A percentile compares a stretch with the other conserved stretches of the same genome.
Evolutionary conservation across 2,888 invertebrate genomes (phyloP).

Genomic region (Erpobdella octoculata): DNA sequence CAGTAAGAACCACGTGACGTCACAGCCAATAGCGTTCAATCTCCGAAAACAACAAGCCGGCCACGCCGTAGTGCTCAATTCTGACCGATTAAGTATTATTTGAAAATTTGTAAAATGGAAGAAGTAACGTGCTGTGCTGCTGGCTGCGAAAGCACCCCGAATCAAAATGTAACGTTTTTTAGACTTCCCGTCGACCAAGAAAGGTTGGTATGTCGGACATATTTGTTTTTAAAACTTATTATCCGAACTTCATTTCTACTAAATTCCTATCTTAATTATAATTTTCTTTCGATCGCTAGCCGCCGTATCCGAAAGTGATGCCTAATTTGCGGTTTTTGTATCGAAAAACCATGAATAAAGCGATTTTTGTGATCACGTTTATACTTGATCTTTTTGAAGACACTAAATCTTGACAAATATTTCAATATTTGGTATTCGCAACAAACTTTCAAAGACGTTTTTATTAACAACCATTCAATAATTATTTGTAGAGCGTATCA

Average conservation of each 20-base stretch:
- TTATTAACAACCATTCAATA: too few species aligned
- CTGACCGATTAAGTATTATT: too few species aligned
- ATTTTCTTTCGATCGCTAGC: too few species aligned
- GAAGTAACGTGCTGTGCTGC: not conserved
- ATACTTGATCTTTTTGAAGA: conserved; percentile 10
- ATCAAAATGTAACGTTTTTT: not conserved
- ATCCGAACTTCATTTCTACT: not conserved
- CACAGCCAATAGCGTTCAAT: not conserved
- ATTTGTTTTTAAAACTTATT: conserved; percentile 3
- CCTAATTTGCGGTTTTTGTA: not conserved
- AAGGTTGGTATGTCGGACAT: conserved; percentile 3
- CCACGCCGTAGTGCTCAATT: too few species aligned
- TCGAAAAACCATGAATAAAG: not conserved
- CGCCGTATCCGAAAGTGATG: not conserved
- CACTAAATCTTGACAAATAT: too few species aligned
- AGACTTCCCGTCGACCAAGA: not conserved
- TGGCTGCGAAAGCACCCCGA: not conserved
- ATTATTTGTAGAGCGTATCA: too few species aligned
- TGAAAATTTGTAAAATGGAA: too few species aligned
- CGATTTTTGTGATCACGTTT: conserved; percentile 3
- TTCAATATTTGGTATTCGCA: too few species aligned
- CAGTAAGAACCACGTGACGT: conserved; percentile 4
- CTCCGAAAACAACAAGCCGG: not conserved
- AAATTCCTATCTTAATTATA: too few species aligned
- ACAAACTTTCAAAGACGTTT: too few species aligned